Evolutionary conservation across 1,140 invertebrate species (phyloP).

Genomic region (roundworm (Caenorhabditis elegans)): WBcel235 BX284604.4:4667001-4667500

Average conservation of each 20-base stretch:
- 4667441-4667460: neutral
- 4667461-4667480: neutral
- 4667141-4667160: slow-evolving; percentile 30
- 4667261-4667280: neutral
- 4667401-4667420: slow-evolving; percentile 20
- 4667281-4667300: too few species aligned
- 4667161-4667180: slow-evolving; percentile 34
- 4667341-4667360: neutral
- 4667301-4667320: too few species aligned
- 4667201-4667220: slow-evolving; percentile 44
- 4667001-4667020: too few species aligned
- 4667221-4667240: slow-evolving; percentile 21
- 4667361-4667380: neutral
- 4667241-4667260: slow-evolving; percentile 9
- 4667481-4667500: slow-evolving; percentile 18
- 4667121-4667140: neutral
- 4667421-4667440: neutral
- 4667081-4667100: slow-evolving; percentile 33
- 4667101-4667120: slow-evolving; percentile 14
- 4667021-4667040: too few species aligned
- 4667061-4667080: too few species aligned
- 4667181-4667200: slow-evolving; percentile 38
- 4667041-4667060: too few species aligned
- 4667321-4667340: too few species aligned
- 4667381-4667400: neutral